Evolutionary conservation across 2,888 invertebrate species (phyloP), one percentile per base, ranked within the genome.

Genomic region (Orchesella flavescens): DNA sequence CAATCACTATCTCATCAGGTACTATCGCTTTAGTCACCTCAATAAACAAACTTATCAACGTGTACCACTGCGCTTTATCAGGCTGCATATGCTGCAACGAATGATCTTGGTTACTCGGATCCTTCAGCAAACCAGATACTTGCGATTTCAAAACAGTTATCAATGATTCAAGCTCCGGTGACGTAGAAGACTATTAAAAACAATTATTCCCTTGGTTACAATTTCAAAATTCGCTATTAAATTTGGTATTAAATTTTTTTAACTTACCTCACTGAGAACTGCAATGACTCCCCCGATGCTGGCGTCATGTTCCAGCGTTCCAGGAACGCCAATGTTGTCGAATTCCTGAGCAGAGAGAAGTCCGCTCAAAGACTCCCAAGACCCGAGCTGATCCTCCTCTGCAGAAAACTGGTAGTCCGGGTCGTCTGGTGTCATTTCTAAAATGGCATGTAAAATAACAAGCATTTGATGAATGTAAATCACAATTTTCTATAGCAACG

Each of bases 281-380:
- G n/a, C n/a, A n/a, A n/a, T 34, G 34, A 74, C 15, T 17, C 75
- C 65, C 12, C 75, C 46, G 23, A 12, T 21, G 19, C 23, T 10
- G 24, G 63, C 74, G 24, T 57, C 72, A 59, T 73, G 57, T 19
- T 74, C 74, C 9, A 74, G 17, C 9, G 46, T 74, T 2, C 63
- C 63, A 9, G 17, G 21, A 23, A 44, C 74, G 9, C 19, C 19
- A 12, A 23, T 9, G 12, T 43, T 17, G 4, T 23, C 19, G 21
- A 44, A 71, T 17, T 71, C 71, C 9, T 21, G 17, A 4, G 15
- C 10, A 1, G 71, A 49, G 1, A 71, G 55, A 10, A 53, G 9
- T 7, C 23, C n/a, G 17, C 23, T 23, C 1, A 71, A 5, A 7
- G 49, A 21, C 44, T 71, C 71, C 71, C 71, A 71, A 9, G 49